A percentile compares a stretch with the other conserved stretches of the same genome.
Evolutionary conservation across 1,140 invertebrate species (phyloP).

Genomic region (Nixonia krombeini): DNA sequence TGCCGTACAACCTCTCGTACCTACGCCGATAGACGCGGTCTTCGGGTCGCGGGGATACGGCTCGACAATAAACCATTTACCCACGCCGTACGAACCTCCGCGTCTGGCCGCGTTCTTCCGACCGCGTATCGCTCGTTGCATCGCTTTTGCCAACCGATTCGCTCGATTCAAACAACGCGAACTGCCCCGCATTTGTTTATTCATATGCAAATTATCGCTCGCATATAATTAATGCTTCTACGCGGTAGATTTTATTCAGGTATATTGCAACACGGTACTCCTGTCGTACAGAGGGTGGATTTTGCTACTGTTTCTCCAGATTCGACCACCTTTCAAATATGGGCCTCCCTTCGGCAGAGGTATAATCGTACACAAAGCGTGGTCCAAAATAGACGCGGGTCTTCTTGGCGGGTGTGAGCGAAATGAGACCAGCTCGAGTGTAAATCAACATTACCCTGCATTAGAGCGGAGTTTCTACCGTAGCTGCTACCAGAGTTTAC

Average conservation of each 20-base stretch:
- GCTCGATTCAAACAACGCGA: no score
- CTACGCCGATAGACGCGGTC: conserved; percentile 36
- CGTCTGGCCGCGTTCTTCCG: conserved; percentile 34
- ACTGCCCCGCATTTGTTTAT: no score
- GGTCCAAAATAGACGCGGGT: conserved; percentile 35
- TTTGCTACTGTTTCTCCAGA: no score
- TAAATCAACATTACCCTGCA: conserved; percentile 72
- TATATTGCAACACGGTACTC: no score
- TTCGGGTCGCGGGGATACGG: conserved; percentile 31
- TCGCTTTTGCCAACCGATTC: conserved; percentile 2
- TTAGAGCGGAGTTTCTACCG: conserved; percentile 65
- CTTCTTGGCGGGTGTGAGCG: conserved; percentile 37
- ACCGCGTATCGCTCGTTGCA: conserved; percentile 17
- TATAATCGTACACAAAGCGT: conserved; percentile 47
- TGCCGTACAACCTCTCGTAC: conserved; percentile 23
- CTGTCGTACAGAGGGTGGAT: no score
- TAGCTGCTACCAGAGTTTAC: conserved; percentile 64
- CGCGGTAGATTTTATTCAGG: no score
- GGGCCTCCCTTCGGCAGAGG: conserved; percentile 38
- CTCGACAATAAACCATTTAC: conserved; percentile 62
- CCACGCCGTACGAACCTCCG: conserved; percentile 54
- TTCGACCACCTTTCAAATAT: no score
- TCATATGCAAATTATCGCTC: no score
- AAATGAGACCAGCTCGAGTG: conserved; percentile 55
- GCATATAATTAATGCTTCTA: no score